Conservation (phyloP, 2,113 vertebrate genomes). For the Rhabdornis inornatus region DNA sequence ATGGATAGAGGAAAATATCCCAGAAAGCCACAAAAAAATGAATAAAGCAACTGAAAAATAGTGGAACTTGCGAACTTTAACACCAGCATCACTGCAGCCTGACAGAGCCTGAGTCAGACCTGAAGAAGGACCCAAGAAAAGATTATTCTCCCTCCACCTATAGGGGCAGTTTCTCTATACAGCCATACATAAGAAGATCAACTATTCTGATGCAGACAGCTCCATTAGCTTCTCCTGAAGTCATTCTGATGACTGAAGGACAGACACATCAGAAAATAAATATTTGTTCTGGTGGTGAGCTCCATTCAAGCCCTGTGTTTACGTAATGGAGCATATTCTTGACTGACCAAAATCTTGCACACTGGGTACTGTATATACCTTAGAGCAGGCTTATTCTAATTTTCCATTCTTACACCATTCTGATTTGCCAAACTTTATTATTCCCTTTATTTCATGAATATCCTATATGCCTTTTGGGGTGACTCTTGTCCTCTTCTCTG, state of each 20-base stretch:
- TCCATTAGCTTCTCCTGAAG: neutral
- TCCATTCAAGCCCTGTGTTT: neutral
- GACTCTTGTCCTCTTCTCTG: neutral
- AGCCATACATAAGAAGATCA: accelerated
- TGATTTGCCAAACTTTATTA: neutral
- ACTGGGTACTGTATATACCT: neutral
- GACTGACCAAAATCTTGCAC: neutral
- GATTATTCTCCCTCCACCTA: neutral
- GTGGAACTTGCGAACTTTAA: neutral
- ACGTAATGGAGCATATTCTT: neutral
- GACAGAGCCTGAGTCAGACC: neutral
- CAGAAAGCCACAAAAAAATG: neutral
- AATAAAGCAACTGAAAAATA: neutral
- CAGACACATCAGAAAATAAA: neutral
- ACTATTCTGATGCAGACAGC: neutral
- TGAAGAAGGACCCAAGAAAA: neutral
- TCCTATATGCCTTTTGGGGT: neutral
- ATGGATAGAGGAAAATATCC: neutral
- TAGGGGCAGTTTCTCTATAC: neutral
- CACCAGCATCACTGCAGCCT: neutral
- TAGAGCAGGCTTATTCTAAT: neutral
- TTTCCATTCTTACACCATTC: neutral
- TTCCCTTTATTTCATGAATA: neutral
- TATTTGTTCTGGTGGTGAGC: neutral
- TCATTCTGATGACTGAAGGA: neutral